Evolutionary conservation across 2,113 vertebrate genomes (phyloP), one percentile per base, ranked within the genome.

Genomic region (Ia io): DNA sequence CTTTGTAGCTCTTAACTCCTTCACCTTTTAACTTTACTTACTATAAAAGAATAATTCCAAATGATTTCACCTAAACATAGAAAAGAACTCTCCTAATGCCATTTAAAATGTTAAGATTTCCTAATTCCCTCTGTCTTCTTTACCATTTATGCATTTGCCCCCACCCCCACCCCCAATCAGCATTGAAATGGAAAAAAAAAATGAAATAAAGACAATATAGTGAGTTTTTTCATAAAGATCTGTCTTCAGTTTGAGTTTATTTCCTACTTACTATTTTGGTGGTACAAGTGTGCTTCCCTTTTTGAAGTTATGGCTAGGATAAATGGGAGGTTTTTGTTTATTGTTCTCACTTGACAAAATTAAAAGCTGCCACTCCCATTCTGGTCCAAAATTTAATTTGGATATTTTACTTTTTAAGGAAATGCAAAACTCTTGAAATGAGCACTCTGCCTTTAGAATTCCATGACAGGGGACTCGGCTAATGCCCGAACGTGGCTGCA

Each of bases 321-420:
- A 90, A 32, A 71, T 44, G 9, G 35, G 84, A 88, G 49, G 51
- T 49, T 80, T 88, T 47, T 92, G 42, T 77, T 77, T 90, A 42
- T 77, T 84, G n/a, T 67, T 42, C 37, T 90, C 40, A 49, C 44
- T 84, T 91, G 44, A 88, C 35, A 88, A 94, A 95, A 85, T 40
- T n/a, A 85, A 69, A 85, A 59, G 10, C 20, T 70, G 23, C 61
- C 4, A 49, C 25, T 82, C 88, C 13, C 23, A 20, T 4, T 51
- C 40, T 73, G 25, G 10, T 56, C 65, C 71, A 16, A 63, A 61
- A 67, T 61, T 93, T 77, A 59, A 80, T 87, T 83, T 74, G 40
- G 83, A 92, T 78, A 47, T 89, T 92, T 94, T 59, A 23, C 67
- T 90, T 94, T 18, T 23, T 67, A 95, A 61, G 74, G 78, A 85